phyloP scores from a whole-genome alignment of 1,140 invertebrate genomes.

The Physella acuta region DNA sequence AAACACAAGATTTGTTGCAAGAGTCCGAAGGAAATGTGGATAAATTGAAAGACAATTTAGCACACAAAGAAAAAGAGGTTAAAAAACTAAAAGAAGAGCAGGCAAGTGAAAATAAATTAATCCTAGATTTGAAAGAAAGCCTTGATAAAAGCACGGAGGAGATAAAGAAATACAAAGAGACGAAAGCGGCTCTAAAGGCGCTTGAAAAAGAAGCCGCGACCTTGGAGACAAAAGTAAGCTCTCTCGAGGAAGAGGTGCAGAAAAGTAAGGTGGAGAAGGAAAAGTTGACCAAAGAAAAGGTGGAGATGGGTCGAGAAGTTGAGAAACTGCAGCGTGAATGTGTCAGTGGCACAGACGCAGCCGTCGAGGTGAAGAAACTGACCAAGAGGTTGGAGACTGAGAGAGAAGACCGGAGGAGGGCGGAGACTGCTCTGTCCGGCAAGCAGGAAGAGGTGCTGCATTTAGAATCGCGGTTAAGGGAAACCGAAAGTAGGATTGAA shows the following conservation, averaged over 20 bases:
- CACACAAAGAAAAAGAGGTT: slow-evolving; percentile 21
- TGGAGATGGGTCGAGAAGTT: slow-evolving; percentile 20
- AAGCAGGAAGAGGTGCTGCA: slow-evolving; percentile 10
- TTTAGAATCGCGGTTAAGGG: slow-evolving; percentile 15
- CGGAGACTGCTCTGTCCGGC: slow-evolving; percentile 7
- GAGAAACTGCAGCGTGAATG: slow-evolving; percentile 20
- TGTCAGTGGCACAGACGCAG: not conserved
- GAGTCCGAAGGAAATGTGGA: slow-evolving; percentile 15
- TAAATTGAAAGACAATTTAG: slow-evolving; percentile 12
- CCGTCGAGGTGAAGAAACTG: slow-evolving; percentile 15
- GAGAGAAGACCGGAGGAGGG: slow-evolving; percentile 12
- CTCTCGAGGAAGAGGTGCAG: slow-evolving; percentile 27
- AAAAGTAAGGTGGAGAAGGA: slow-evolving; percentile 23
- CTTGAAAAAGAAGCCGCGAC: slow-evolving; percentile 22
- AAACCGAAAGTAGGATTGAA: slow-evolving; percentile 24
- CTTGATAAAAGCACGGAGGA: slow-evolving; percentile 12
- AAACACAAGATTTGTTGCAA: slow-evolving; percentile 15
- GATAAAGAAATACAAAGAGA: slow-evolving; percentile 20
- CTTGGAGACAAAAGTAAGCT: slow-evolving; percentile 26
- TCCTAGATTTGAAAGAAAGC: slow-evolving; percentile 22
- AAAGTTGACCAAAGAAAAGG: slow-evolving; percentile 29
- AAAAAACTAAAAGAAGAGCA: slow-evolving; percentile 17
- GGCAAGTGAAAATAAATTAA: slow-evolving; percentile 21
- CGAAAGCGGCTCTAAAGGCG: slow-evolving; percentile 4
- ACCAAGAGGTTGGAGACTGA: slow-evolving; percentile 12